A percentile compares a stretch with the other conserved stretches of the same genome.
Evolutionary conservation across 2,888 invertebrate species (phyloP).

Genomic region (Orgyia antiqua): DNA sequence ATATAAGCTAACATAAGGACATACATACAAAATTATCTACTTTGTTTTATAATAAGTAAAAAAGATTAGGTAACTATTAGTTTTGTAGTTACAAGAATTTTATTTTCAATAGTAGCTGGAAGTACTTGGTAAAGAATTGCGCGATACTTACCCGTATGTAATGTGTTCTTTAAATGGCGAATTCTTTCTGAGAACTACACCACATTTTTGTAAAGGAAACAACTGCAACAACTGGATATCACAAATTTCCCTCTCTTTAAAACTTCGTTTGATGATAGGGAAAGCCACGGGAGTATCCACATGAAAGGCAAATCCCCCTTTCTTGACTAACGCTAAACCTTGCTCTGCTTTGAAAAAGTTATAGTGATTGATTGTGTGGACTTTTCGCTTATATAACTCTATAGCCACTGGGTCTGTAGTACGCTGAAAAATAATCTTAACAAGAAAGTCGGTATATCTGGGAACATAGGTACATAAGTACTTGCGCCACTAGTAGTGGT

Average conservation of each 20-base stretch:
- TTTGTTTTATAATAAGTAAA: too few relatives aligned
- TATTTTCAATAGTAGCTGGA: too few relatives aligned
- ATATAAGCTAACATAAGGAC: too few relatives aligned
- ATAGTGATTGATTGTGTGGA: constrained; percentile 40
- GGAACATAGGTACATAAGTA: too few relatives aligned
- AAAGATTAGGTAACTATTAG: too few relatives aligned
- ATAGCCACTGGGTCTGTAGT: constrained; percentile 80
- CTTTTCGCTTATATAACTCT: constrained; percentile 78
- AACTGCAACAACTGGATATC: constrained; percentile 81
- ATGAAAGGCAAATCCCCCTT: constrained; percentile 84
- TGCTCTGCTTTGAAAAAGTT: constrained; percentile 74
- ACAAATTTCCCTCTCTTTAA: constrained; percentile 82
- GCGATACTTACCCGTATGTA: constrained; percentile 78
- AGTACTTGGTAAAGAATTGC: too few relatives aligned
- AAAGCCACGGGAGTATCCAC: constrained; percentile 83
- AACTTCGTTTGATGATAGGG: constrained; percentile 81
- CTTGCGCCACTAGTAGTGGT: too few relatives aligned
- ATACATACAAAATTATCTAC: too few relatives aligned
- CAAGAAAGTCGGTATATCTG: too few relatives aligned
- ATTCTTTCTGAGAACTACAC: constrained; percentile 74
- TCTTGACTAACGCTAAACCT: constrained; percentile 78
- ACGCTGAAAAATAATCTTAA: constrained; percentile 54
- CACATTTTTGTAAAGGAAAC: constrained; percentile 79
- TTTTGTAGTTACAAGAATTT: too few relatives aligned
- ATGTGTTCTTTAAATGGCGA: constrained; percentile 81